phyloP scores from a whole-genome alignment of 1,140 invertebrate species.

The Drosophila kanapiae region DNA sequence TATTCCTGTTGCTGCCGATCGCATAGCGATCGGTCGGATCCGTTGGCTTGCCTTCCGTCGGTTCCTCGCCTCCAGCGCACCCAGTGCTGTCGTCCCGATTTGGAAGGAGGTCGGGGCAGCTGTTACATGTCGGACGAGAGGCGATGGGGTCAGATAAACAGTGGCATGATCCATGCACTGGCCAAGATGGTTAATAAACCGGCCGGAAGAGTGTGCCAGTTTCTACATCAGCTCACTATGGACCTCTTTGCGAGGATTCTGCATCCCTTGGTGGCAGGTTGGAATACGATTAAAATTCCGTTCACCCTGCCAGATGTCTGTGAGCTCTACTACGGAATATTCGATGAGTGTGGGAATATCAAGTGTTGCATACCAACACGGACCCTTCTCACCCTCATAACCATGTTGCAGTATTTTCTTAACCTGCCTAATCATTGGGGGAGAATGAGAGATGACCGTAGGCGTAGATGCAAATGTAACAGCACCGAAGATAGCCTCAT shows the following conservation, averaged over 20 bases:
- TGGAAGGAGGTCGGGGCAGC: neutral
- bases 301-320: conserved; percentile 32
- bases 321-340: conserved; percentile 51
- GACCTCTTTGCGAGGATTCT: conserved; percentile 43
- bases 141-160: conserved; percentile 41
- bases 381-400: conserved; percentile 17
- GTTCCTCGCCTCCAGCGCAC: neutral
- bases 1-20: conserved; percentile 17
- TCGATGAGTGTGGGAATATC: conserved; percentile 37
- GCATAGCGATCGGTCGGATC: conserved; percentile 7
- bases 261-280: conserved; percentile 34
- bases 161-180: conserved; percentile 6
- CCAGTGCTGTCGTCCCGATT: conserved; percentile 6
- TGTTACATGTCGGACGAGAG: neutral
- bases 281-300: conserved; percentile 45
- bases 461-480: neutral
- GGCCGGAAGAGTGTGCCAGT: conserved; percentile 13
- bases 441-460: neutral
- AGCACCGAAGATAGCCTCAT: neutral
- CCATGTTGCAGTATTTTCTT: conserved; percentile 41
- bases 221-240: conserved; percentile 48
- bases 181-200: conserved; percentile 20
- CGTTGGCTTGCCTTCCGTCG: conserved; percentile 5
- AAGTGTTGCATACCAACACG: conserved; percentile 19
- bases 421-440: conserved; percentile 7